Percentiles rank a stretch among this genome's conserved stretches.
These are phyloP conservation scores for Tarsius wallacei DNA, from an alignment of 2,797 vertebrate species.

Conservation along the genomic window DNA sequence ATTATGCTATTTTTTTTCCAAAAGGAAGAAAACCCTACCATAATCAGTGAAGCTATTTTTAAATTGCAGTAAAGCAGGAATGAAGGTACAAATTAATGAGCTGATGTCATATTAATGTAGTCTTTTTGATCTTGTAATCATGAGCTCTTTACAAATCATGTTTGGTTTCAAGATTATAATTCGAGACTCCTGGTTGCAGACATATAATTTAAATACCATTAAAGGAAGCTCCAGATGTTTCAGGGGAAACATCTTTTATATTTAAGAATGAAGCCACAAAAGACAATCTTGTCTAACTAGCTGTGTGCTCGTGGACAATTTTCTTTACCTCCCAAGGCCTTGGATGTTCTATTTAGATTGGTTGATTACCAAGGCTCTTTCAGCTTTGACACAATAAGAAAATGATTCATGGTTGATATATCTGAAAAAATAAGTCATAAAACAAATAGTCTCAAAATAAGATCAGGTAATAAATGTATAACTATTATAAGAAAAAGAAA, in stretches of 20 bases:
- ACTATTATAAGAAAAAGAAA: not conserved
- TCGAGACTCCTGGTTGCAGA: slow-evolving; percentile 80
- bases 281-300: slow-evolving; percentile 52
- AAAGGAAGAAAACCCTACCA: slow-evolving; percentile 85
- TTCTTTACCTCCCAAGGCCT: slow-evolving; percentile 18
- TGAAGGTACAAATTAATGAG: slow-evolving; percentile 82
- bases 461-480: not conserved
- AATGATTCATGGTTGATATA: not conserved
- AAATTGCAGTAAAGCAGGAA: slow-evolving; percentile 82
- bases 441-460: not conserved
- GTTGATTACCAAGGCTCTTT: not conserved
- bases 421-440: slow-evolving; percentile 32
- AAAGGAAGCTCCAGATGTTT: slow-evolving; percentile 84
- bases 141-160: slow-evolving; percentile 85
- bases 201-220: slow-evolving; percentile 82
- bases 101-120: slow-evolving; percentile 84
- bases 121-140: slow-evolving; percentile 88
- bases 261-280: slow-evolving; percentile 74
- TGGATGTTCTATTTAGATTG: not conserved
- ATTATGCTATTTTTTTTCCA: slow-evolving; percentile 73
- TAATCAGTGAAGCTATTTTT: slow-evolving; percentile 82
- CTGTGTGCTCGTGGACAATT: not conserved
- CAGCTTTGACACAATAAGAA: not conserved
- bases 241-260: slow-evolving; percentile 70
- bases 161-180: slow-evolving; percentile 80